A percentile compares a stretch with the other conserved stretches of the same genome.
Evolutionary conservation across 1,140 invertebrate species (phyloP).

Genomic region (Heliconius himera): DNA sequence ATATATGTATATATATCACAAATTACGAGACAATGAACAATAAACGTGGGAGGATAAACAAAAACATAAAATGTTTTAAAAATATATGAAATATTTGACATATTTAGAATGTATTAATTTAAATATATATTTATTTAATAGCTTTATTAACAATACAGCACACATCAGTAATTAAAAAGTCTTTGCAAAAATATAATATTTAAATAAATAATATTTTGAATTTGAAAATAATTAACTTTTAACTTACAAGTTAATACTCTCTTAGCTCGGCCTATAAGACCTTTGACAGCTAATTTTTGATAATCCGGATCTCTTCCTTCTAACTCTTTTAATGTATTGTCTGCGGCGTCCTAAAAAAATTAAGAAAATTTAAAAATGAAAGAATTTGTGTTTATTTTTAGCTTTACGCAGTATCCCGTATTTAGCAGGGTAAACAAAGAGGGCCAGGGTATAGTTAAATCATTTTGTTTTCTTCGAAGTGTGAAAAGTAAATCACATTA

Average conservation of each 20-base stretch:
- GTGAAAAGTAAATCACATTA: too few species aligned
- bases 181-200: background rate
- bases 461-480: background rate
- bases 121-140: too few species aligned
- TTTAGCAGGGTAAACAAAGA: background rate
- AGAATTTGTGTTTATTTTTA: background rate
- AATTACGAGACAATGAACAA: too few species aligned
- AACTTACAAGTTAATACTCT: constrained; percentile 82
- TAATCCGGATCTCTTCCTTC: constrained; percentile 86
- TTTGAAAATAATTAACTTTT: too few species aligned
- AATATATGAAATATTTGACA: too few species aligned
- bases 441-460: background rate
- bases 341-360: constrained; percentile 57
- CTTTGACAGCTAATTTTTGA: constrained; percentile 84
- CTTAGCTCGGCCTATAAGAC: constrained; percentile 84
- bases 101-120: too few species aligned
- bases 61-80: too few species aligned
- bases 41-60: too few species aligned
- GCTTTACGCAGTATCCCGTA: background rate
- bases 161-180: too few species aligned
- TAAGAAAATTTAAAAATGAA: background rate
- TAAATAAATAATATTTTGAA: background rate
- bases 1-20: too few species aligned
- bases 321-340: constrained; percentile 79
- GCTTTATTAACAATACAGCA: too few species aligned